Evolutionary conservation across 1,140 invertebrate species (phyloP).

Genomic region (Harlomillsia oculata): DNA sequence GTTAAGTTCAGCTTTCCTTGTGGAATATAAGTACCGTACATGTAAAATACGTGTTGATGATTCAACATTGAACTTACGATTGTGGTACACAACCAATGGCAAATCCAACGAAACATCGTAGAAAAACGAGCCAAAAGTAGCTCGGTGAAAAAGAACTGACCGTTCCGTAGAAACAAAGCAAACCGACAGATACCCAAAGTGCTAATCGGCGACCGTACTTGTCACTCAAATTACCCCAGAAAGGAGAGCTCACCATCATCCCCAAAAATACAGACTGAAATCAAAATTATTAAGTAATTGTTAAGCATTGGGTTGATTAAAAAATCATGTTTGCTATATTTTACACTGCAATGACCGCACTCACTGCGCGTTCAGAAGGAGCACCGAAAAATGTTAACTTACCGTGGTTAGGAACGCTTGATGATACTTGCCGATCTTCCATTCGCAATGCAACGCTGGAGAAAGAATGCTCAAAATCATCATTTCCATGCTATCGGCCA

Average conservation of each 20-base stretch:
- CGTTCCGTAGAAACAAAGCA: slow-evolving; percentile 84
- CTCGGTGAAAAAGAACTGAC: slow-evolving; percentile 82
- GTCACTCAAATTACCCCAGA: slow-evolving; percentile 92
- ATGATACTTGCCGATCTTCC: slow-evolving; percentile 74
- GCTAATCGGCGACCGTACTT: slow-evolving; percentile 85
- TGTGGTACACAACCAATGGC: slow-evolving; percentile 93
- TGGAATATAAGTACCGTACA: neutral
- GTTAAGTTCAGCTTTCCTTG: no score
- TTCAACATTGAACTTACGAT: slow-evolving; percentile 61
- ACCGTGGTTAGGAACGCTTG: slow-evolving; percentile 65
- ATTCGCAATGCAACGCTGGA: slow-evolving; percentile 85
- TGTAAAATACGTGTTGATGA: no score
- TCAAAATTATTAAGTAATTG: slow-evolving; percentile 1
- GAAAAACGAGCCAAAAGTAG: slow-evolving; percentile 79
- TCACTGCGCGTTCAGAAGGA: no score
- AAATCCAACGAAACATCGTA: slow-evolving; percentile 86
- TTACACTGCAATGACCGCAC: neutral
- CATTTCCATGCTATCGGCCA: slow-evolving; percentile 98
- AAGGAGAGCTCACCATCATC: slow-evolving; percentile 93
- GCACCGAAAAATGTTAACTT: slow-evolving; percentile 33
- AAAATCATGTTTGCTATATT: slow-evolving; percentile 8
- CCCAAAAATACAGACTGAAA: slow-evolving; percentile 80
- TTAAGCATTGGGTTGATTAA: neutral
- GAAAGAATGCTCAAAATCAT: slow-evolving; percentile 88
- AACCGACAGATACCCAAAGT: slow-evolving; percentile 71